Percentiles rank a stretch among this genome's conserved stretches.
phyloP scores from a whole-genome alignment of 1,140 invertebrate species.

The Penaeus chinensis region DNA sequence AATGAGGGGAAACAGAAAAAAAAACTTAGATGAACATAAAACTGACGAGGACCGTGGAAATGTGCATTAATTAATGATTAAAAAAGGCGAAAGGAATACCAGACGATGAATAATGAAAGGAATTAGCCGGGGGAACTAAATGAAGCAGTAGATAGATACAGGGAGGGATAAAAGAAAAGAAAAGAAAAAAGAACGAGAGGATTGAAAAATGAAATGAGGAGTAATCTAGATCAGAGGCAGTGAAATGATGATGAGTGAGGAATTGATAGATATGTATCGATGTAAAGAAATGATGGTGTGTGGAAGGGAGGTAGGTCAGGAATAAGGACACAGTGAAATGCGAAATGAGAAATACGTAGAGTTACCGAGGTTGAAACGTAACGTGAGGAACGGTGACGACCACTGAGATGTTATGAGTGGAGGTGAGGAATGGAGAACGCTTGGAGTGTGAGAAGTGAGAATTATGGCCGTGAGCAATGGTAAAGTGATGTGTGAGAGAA shows the following conservation, averaged over 20 bases:
- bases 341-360: background rate
- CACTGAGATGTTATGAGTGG: no score
- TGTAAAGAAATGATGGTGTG: background rate
- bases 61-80: no score
- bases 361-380: background rate
- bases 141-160: no score
- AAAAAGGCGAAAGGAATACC: background rate
- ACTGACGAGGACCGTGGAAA: no score
- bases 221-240: background rate
- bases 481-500: background rate
- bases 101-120: background rate
- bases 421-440: no score
- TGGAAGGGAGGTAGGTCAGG: background rate
- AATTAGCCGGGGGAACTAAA: background rate
- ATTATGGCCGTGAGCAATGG: no score
- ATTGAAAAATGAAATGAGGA: background rate
- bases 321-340: background rate
- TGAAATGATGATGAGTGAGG: background rate
- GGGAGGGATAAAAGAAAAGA: background rate
- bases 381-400: no score
- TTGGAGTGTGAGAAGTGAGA: no score
- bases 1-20: no score
- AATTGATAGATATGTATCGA: no score
- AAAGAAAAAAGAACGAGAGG: background rate
- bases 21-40: no score